phyloP scores from a whole-genome alignment of 2,113 vertebrate species.

The Anolis carolinensis region DNA sequence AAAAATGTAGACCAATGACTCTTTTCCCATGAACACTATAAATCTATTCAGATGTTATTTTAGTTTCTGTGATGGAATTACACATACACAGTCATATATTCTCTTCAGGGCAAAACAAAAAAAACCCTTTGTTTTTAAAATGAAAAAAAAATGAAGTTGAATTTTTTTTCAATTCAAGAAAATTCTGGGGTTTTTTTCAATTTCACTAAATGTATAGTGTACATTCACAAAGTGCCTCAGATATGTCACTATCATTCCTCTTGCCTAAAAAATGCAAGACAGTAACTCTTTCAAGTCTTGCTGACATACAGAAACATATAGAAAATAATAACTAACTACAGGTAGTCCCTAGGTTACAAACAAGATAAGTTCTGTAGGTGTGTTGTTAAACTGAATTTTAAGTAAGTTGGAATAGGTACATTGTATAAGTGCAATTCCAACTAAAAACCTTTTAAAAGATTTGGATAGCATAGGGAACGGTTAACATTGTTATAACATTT shows the following conservation, averaged over 20 bases:
- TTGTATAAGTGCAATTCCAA: too few species aligned
- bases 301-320: neutral
- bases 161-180: neutral
- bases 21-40: neutral
- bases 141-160: neutral
- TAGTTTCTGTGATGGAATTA: neutral
- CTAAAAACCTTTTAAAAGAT: too few species aligned
- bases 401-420: too few species aligned
- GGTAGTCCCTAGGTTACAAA: too few species aligned
- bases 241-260: neutral
- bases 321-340: neutral
- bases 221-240: neutral
- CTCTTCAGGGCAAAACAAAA: neutral
- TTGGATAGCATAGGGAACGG: too few species aligned
- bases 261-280: neutral
- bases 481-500: too few species aligned
- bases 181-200: neutral
- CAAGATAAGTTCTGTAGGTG: too few species aligned
- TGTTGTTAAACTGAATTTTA: too few species aligned
- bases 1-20: neutral
- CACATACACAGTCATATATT: neutral
- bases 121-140: neutral
- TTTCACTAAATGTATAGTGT: neutral
- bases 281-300: neutral
- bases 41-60: neutral